Conservation (phyloP, 2,797 vertebrate genomes). For the Manis crassicaudata region DNA sequence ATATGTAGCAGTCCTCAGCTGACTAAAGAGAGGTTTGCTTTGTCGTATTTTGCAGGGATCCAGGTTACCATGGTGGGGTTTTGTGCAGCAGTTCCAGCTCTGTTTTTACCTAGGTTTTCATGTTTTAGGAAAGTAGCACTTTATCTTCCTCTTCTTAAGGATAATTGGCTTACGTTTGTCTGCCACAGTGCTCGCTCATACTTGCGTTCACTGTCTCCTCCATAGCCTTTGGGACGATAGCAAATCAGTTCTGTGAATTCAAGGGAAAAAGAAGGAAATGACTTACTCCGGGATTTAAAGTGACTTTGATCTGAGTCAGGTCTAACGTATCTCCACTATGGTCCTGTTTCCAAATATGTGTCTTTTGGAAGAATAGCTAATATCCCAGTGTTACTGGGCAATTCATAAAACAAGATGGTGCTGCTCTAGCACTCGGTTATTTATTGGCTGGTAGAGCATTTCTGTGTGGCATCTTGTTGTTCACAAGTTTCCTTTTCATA, state of each 20-base stretch:
- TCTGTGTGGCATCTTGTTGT: neutral
- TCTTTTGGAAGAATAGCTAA: neutral
- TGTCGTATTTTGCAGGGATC: neutral
- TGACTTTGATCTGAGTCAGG: neutral
- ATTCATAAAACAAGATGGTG: neutral
- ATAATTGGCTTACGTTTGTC: neutral
- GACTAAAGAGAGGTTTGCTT: neutral
- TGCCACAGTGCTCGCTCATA: neutral
- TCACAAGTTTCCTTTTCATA: neutral
- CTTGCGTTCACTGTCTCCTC: neutral
- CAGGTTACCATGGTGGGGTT: neutral
- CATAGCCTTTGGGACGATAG: neutral
- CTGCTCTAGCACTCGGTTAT: neutral
- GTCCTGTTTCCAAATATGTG: neutral
- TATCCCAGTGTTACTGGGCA: neutral
- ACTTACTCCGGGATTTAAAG: neutral
- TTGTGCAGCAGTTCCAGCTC: neutral
- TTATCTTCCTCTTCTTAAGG: neutral
- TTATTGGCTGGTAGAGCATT: neutral
- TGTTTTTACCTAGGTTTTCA: neutral
- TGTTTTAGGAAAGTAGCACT: neutral
- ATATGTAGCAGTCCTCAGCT: neutral
- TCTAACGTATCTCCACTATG: neutral
- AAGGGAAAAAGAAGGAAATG: neutral
- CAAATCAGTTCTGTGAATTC: slow-evolving; percentile 14